A percentile compares a stretch with the other conserved stretches of the same genome.
Evolutionary conservation across 2,888 invertebrate genomes (phyloP).

Genomic region (Thysanoteuthis rhombus): DNA sequence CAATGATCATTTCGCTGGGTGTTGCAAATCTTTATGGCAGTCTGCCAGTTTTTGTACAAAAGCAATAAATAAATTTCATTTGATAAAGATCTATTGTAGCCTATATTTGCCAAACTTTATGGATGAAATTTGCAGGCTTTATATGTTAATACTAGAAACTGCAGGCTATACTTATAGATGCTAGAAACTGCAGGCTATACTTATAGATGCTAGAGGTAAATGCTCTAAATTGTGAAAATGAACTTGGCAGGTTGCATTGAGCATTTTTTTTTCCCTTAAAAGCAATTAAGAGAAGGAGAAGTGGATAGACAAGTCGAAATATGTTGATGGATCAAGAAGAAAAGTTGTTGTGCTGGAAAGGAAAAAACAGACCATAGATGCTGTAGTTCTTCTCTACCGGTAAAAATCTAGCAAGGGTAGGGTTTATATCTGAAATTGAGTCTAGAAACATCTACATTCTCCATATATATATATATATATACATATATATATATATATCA

Average conservation of each 20-base stretch:
- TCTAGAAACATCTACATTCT: too few relatives aligned
- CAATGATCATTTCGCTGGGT: not conserved
- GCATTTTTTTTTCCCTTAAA: not conserved
- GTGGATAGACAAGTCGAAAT: constrained; percentile 26
- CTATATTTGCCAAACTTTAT: not conserved
- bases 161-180: too few relatives aligned
- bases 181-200: too few relatives aligned
- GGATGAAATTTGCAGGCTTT: not conserved
- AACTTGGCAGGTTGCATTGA: not conserved
- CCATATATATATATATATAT: too few relatives aligned
- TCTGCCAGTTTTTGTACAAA: not conserved
- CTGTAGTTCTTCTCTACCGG: too few relatives aligned
- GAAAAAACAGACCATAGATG: too few relatives aligned
- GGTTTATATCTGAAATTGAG: too few relatives aligned
- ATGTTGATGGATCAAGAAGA: constrained; percentile 24
- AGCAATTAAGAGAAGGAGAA: not conserved
- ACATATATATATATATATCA: too few relatives aligned
- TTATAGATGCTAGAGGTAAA: not conserved
- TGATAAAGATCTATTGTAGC: not conserved
- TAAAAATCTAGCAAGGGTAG: too few relatives aligned
- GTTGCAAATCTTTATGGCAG: not conserved
- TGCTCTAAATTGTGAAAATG: not conserved
- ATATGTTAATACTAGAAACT: too few relatives aligned
- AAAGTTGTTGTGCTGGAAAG: not conserved
- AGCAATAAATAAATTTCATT: not conserved